Evolutionary conservation across 2,113 vertebrate genomes (phyloP).

Genomic region (Acrocephalus kingi): DNA sequence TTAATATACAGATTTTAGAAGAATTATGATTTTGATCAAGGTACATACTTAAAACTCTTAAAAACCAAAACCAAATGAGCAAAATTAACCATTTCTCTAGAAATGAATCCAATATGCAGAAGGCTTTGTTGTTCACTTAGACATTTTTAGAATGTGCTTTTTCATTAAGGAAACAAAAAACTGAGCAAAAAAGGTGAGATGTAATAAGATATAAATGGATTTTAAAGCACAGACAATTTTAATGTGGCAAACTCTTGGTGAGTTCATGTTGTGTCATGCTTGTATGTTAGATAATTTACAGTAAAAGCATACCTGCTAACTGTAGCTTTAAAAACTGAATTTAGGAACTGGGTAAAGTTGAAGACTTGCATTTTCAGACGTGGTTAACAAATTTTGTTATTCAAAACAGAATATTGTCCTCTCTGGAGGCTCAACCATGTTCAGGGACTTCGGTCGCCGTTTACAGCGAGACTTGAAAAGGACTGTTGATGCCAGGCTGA

Average conservation of each 20-base stretch:
- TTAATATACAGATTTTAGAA: neutral
- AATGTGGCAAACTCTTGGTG: neutral
- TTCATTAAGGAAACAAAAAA: neutral
- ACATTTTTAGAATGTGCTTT: neutral
- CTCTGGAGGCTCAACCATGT: constrained; percentile 98
- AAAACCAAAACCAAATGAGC: too few species aligned
- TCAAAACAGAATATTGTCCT: constrained; percentile 88
- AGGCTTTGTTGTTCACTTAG: neutral
- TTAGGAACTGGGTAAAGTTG: neutral
- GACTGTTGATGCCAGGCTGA: constrained; percentile 93
- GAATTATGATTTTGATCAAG: neutral
- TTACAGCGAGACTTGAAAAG: constrained; percentile 96
- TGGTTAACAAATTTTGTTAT: neutral
- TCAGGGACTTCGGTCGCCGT: constrained; percentile 96
- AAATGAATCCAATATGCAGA: neutral
- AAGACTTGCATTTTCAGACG: neutral
- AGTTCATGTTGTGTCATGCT: neutral
- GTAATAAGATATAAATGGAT: neutral
- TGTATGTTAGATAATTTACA: neutral
- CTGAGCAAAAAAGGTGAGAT: neutral
- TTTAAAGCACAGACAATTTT: neutral
- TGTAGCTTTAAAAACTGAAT: neutral
- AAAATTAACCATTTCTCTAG: neutral
- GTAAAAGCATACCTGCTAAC: neutral
- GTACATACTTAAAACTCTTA: neutral